Base-by-base conservation (phyloP, 1,140 invertebrate genomes). In the Lucilia cuprina region DNA sequence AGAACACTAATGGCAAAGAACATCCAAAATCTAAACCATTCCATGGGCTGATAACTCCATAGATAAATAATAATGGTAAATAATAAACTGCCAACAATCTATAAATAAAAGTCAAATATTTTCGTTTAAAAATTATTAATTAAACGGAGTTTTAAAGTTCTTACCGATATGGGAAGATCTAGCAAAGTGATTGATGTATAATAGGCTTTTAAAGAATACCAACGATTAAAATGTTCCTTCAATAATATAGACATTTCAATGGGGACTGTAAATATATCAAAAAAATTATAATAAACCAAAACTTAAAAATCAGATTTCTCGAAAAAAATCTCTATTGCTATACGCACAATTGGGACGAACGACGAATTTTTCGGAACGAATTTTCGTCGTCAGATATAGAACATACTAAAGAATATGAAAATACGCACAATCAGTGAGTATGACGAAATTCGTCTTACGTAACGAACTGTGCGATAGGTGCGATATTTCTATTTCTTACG, bases 191-290 rank as follows among this genome's bases (percentile, higher is more conserved):
- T 95, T 13, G 97, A 96, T 41, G 95, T 92, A 88, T 98, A 99
- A 88, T 97, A 99, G 8, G 97, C 95, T 89, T 97, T 98, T 7
- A 98, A 92, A 12, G 97, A 98, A 92, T 99, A 99, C 98, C 98
- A 99, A 90, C 97, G 94, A 91, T 99, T 99, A 85, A 98, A 96
- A 88, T 99, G 97, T 91, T 99, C 98, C 89, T 98, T 96, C 21
- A 95, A 93, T 86, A 99, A 93, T 84, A 98, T 97, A 9, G 93
- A 94, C 95, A 98, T 97, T 92, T 99, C 97, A 84, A 94, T 94
- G 0, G 98, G 97, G 92, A 99, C 96, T 98, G 93, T n/a, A 94
- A 89, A 84, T 86, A 88, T 82, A 84, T 84, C 34, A 60, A 86
- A 12, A 83, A 5, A 34, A 25, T 30, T 30, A 30, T 2, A 1